These are phyloP conservation scores for Capreolus pygargus DNA, from an alignment of 2,113 vertebrate genomes.

Conservation along the genomic window DNA sequence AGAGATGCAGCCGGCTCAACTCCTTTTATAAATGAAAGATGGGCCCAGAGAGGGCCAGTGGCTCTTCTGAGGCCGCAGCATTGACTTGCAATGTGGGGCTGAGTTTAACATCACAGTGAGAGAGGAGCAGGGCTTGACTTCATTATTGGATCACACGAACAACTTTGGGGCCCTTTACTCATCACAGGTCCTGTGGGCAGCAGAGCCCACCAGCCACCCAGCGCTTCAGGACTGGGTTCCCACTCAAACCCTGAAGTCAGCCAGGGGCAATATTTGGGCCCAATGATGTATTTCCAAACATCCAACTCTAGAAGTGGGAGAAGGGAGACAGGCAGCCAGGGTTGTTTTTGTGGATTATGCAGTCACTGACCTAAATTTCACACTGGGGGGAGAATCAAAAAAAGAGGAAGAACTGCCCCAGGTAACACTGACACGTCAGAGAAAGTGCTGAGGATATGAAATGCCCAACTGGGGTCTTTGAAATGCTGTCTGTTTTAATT, in stretches of 20 bases:
- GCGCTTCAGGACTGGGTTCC: accelerated
- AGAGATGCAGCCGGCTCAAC: background rate
- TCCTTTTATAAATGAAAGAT: background rate
- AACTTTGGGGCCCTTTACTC: background rate
- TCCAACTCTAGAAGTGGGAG: background rate
- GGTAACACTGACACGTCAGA: background rate
- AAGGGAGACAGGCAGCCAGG: background rate
- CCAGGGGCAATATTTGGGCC: background rate
- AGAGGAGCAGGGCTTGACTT: background rate
- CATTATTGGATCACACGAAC: background rate
- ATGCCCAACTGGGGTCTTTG: background rate
- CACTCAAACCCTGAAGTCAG: background rate
- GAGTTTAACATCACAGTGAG: background rate
- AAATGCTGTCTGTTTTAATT: slow-evolving; percentile 47
- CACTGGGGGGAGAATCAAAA: background rate
- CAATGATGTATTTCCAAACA: background rate
- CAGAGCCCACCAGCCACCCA: background rate
- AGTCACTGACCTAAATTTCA: slow-evolving; percentile 59
- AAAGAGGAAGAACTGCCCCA: background rate
- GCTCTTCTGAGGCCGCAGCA: background rate
- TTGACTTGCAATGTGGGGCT: background rate
- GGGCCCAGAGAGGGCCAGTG: background rate
- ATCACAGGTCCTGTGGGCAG: accelerated
- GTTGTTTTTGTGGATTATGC: background rate
- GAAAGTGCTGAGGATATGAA: slow-evolving; percentile 30